phyloP scores from a whole-genome alignment of 2,888 invertebrate genomes.

The Galerucella pusilla region DNA sequence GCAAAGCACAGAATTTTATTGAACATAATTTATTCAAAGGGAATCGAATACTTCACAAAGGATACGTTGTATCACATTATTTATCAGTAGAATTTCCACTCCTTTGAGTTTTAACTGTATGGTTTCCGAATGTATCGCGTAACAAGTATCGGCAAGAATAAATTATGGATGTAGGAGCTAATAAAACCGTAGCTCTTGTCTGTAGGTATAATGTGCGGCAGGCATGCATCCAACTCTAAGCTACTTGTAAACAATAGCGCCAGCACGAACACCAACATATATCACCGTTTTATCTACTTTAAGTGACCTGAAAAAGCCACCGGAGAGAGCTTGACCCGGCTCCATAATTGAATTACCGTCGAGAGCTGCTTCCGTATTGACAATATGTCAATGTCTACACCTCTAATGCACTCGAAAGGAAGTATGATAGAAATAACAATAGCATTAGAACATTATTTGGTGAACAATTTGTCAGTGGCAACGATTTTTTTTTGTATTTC shows the following conservation, averaged over 20 bases:
- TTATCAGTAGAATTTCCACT: conserved; percentile 38
- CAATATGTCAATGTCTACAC: conserved; percentile 31
- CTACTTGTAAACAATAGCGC: conserved; percentile 49
- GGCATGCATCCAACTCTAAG: conserved; percentile 45
- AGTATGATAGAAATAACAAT: background rate
- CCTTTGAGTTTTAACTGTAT: conserved; percentile 38
- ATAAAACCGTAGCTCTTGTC: conserved; percentile 46
- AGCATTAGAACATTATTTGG: too few species aligned
- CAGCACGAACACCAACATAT: conserved; percentile 48
- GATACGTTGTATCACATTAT: conserved; percentile 37
- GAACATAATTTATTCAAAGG: conserved; percentile 28
- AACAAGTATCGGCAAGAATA: conserved; percentile 48
- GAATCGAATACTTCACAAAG: conserved; percentile 34
- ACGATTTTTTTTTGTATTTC: too few species aligned
- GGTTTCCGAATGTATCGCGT: conserved; percentile 45
- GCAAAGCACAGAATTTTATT: conserved; percentile 25
- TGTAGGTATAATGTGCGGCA: conserved; percentile 43
- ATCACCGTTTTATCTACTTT: conserved; percentile 49
- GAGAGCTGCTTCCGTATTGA: conserved; percentile 39
- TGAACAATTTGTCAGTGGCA: too few species aligned
- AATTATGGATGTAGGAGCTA: conserved; percentile 47
- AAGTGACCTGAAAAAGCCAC: conserved; percentile 48
- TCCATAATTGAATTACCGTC: conserved; percentile 49
- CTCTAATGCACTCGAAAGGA: conserved; percentile 10
- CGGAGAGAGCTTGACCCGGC: conserved; percentile 44